phyloP scores from a whole-genome alignment of 2,888 invertebrate species.

The Agrochola circellaris region DNA sequence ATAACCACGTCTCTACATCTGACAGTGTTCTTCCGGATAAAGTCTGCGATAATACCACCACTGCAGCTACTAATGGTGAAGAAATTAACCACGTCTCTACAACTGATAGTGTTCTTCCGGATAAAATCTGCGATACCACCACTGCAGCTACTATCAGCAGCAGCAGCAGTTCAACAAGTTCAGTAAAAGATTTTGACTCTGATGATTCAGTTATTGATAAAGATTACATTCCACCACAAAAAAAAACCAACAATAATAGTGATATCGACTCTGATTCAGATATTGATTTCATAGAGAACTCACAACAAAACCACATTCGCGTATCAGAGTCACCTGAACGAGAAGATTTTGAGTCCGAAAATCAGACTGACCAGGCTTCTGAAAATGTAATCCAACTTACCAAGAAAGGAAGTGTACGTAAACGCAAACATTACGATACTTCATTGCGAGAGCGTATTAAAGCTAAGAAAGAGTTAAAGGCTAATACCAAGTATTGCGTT shows the following conservation, averaged over 20 bases:
- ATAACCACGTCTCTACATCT: constrained; percentile 26
- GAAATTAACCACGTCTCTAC: constrained; percentile 31
- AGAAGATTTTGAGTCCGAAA: constrained; percentile 29
- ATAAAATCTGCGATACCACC: constrained; percentile 4
- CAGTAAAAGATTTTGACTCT: constrained; percentile 30
- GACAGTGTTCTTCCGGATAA: constrained; percentile 2
- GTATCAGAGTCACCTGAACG: constrained; percentile 30
- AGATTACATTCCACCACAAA: constrained; percentile 36
- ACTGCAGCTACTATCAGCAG: constrained; percentile 7
- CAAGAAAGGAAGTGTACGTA: constrained; percentile 27
- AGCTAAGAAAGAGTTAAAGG: constrained; percentile 18
- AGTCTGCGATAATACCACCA: constrained; percentile 5
- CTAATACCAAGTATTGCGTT: background rate
- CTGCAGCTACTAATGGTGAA: constrained; percentile 13
- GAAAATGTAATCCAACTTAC: constrained; percentile 26
- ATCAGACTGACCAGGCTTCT: constrained; percentile 20
- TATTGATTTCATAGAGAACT: constrained; percentile 31
- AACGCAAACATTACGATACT: constrained; percentile 31
- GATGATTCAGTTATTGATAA: constrained; percentile 28
- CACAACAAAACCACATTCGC: constrained; percentile 22
- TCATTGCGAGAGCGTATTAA: constrained; percentile 27
- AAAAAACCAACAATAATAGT: constrained; percentile 3
- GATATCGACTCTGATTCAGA: constrained; percentile 25
- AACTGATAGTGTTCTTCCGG: constrained; percentile 4
- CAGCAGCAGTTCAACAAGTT: constrained; percentile 6